phyloP scores from a whole-genome alignment of 2,113 vertebrate genomes.

The Platysteira castanea region DNA sequence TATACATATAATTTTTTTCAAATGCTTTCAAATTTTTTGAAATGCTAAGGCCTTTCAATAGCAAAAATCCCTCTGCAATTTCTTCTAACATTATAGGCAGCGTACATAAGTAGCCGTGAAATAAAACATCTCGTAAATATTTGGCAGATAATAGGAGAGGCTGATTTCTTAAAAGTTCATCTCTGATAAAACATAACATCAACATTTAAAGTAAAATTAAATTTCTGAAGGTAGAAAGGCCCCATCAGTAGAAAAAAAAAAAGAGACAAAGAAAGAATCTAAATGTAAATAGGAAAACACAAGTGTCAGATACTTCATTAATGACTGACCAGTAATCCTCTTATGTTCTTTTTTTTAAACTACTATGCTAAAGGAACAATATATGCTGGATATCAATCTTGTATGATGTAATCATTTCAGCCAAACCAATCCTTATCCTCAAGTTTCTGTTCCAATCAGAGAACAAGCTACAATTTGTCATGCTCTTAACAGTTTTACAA shows the following conservation, averaged over 20 bases:
- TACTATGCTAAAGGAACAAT: neutral
- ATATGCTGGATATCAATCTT: neutral
- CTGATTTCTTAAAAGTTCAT: neutral
- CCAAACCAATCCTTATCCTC: neutral
- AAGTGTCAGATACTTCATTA: constrained; percentile 29
- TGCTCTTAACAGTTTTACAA: neutral
- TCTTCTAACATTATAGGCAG: neutral
- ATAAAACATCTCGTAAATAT: neutral
- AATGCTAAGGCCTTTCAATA: neutral
- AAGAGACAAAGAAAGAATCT: constrained; percentile 37
- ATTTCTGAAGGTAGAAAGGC: neutral
- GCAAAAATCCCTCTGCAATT: neutral
- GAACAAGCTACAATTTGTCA: neutral
- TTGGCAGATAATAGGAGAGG: neutral
- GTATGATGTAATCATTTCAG: neutral
- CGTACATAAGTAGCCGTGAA: neutral
- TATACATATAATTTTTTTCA: neutral
- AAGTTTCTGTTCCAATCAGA: neutral
- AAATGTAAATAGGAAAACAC: constrained; percentile 50
- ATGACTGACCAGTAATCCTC: constrained; percentile 40
- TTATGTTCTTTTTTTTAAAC: neutral
- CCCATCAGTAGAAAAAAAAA: neutral
- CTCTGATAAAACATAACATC: neutral
- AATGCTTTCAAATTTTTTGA: neutral
- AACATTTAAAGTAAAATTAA: neutral